A percentile compares a stretch with the other conserved stretches of the same genome.
These are phyloP conservation scores for Dendrolimus kikuchii DNA, from an alignment of 1,140 invertebrate species.

Conservation along the genomic window DNA sequence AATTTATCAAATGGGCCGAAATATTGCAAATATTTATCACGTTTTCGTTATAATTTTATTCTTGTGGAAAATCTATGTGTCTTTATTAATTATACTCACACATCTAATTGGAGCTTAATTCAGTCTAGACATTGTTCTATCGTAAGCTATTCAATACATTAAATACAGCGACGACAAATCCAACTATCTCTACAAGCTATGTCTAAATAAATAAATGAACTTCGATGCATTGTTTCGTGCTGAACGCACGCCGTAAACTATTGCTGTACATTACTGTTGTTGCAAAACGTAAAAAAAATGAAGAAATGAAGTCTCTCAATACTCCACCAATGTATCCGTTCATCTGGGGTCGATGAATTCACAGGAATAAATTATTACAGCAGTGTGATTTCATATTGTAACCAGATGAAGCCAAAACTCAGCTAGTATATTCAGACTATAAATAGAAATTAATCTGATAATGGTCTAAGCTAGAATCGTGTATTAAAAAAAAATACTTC, in stretches of 20 bases:
- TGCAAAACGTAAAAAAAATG: too few relatives aligned
- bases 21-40: constrained; percentile 36
- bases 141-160: constrained; percentile 45
- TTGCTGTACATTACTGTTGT: background rate
- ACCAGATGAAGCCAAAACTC: too few relatives aligned
- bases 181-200: constrained; percentile 48
- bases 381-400: too few relatives aligned
- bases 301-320: too few relatives aligned
- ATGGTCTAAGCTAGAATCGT: too few relatives aligned
- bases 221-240: constrained; percentile 31
- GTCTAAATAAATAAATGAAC: constrained; percentile 39
- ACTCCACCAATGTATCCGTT: too few relatives aligned
- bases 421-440: too few relatives aligned
- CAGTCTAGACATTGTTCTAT: constrained; percentile 65
- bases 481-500: too few relatives aligned
- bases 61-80: constrained; percentile 45
- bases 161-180: constrained; percentile 41
- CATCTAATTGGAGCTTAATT: constrained; percentile 55
- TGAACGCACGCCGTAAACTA: background rate
- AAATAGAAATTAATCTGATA: too few relatives aligned
- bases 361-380: too few relatives aligned
- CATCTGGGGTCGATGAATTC: too few relatives aligned
- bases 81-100: constrained; percentile 35
- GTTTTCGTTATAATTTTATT: constrained; percentile 32
- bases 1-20: constrained; percentile 35